Evolutionary conservation across 2,888 invertebrate genomes (phyloP), one percentile per base, ranked within the genome.

Genomic region (Lagria hirta): DNA sequence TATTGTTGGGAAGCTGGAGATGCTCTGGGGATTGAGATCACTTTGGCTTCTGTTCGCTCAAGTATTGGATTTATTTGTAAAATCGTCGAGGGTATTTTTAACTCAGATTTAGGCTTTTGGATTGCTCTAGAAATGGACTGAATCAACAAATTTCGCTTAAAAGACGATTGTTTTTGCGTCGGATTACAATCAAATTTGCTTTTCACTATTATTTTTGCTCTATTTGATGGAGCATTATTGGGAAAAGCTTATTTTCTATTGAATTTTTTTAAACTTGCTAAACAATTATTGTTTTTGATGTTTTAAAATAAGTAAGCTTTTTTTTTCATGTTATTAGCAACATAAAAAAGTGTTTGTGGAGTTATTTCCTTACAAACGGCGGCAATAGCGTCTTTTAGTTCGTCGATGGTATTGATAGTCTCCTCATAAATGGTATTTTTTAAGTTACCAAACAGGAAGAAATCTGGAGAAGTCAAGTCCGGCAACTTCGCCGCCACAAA

Each of bases 11-110:
- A 29, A 44, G 27, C 22, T 33, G 43, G 5, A 22, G 42, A 43
- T 44, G 18, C 50, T 44, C 50, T 11, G 8, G 57, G 54, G 55
- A 52, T 52, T 34, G 37, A 35, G 53, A 55, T 52, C 55, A 54
- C 54, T 57, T 52, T 49, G 43, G 52, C 41, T 45, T 41, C 49
- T 46, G 41, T 32, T 38, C 36, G 51, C 47, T 49, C 48, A 48
- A 47, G 48, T 43, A 52, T 51, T 45, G 52, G 54, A 54, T 56
- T 52, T 55, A 54, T 55, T 45, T 51, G 29, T 40, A 45, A 52
- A 55, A 46, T 43, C 43, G 50, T 49, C 48, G 35, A 21, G 52
- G 49, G 52, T 53, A 49, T 55, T 52, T 53, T 55, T 53, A 55
- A 55, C 55, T 43, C 26, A 46, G 52, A 52, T 49, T 52, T 41